These are phyloP conservation scores for Fulmarus glacialis DNA, from an alignment of 2,113 vertebrate species.

Conservation along the genomic window DNA sequence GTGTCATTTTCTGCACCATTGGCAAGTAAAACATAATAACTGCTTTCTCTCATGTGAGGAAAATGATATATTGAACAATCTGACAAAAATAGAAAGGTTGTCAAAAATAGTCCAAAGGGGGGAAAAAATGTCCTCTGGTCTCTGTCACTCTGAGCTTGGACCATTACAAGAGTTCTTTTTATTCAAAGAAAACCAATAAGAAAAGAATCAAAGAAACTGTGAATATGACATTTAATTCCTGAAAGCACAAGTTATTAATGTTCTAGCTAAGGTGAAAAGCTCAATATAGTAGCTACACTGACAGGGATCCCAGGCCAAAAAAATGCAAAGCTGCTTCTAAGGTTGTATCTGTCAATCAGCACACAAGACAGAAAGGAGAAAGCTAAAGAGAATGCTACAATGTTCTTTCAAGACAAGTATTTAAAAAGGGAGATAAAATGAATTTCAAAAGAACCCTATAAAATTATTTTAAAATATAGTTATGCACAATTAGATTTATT, in stretches of 20 bases:
- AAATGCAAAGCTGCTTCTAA: neutral
- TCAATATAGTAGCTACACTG: neutral
- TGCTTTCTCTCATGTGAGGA: neutral
- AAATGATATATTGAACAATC: conserved; percentile 35
- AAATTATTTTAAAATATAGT: neutral
- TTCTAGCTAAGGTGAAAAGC: neutral
- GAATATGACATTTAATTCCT: neutral
- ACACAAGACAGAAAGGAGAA: neutral
- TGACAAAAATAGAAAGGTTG: neutral
- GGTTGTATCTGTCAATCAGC: neutral
- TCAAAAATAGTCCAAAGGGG: neutral
- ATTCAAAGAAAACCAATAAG: neutral
- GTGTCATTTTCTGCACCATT: conserved; percentile 1
- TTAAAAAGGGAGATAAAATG: neutral
- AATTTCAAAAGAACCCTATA: neutral
- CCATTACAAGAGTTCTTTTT: neutral
- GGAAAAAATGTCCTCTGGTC: neutral
- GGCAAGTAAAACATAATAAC: conserved; percentile 19
- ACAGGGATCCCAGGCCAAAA: neutral
- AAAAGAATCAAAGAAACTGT: neutral
- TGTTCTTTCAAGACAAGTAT: neutral
- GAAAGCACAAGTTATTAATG: neutral
- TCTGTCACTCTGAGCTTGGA: neutral
- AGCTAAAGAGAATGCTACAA: neutral
- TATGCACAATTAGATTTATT: neutral